Percentiles rank a stretch among this genome's conserved stretches.
Evolutionary conservation across 2,797 vertebrate species (phyloP).

Genomic region (Sparidentex hasta): DNA sequence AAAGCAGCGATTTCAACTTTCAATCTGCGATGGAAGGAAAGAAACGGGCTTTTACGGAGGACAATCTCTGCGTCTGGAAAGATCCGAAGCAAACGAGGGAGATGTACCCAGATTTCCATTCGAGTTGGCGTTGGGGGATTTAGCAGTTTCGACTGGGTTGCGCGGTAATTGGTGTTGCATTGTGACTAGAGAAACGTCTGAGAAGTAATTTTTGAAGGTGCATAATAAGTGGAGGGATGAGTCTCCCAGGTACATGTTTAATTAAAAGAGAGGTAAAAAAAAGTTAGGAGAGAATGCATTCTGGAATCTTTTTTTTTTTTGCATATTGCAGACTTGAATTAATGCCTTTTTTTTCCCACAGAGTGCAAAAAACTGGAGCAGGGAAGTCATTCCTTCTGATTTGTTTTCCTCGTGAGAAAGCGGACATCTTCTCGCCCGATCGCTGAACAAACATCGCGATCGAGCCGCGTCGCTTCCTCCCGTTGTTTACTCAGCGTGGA

Average conservation of each 20-base stretch:
- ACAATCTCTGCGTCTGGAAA: constrained; percentile 31
- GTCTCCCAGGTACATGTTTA: constrained; percentile 32
- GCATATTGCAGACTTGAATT: constrained; percentile 20
- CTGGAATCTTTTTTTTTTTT: constrained; percentile 7
- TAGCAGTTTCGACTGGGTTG: constrained; percentile 36
- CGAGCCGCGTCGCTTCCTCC: constrained; percentile 13
- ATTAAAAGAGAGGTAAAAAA: constrained; percentile 40
- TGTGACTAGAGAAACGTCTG: constrained; percentile 31
- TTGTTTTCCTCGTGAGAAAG: constrained; percentile 4
- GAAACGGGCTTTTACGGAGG: constrained; percentile 30
- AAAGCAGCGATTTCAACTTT: constrained; percentile 31
- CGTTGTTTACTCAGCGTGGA: constrained; percentile 31
- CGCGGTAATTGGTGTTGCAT: constrained; percentile 48
- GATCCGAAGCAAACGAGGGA: constrained; percentile 30
- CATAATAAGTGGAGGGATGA: constrained; percentile 31
- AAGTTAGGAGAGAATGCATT: constrained; percentile 10
- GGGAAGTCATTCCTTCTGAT: constrained; percentile 17
- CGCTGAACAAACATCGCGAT: constrained; percentile 36
- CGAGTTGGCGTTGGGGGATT: constrained; percentile 44
- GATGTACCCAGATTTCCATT: constrained; percentile 39
- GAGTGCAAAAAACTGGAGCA: background rate
- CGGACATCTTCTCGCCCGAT: constrained; percentile 18
- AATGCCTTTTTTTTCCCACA: constrained; percentile 19
- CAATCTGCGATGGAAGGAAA: constrained; percentile 30
- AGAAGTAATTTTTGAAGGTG: constrained; percentile 46